Evolutionary conservation across 23 tunicate genomes (phyloP).

Genomic region (Styela plicata): DNA sequence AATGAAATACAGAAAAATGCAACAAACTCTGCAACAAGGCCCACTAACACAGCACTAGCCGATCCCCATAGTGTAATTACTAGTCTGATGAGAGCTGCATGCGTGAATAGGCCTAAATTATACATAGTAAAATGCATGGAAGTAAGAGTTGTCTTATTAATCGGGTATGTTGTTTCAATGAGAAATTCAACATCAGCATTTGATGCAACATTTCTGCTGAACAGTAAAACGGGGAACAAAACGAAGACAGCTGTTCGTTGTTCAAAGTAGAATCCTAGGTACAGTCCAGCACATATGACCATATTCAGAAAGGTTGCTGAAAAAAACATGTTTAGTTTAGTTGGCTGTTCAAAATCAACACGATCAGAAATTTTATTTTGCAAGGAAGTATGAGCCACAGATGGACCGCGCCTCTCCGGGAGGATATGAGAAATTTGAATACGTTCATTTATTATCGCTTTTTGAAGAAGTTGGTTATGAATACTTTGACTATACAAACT

Average conservation of each 20-base stretch:
- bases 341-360: too few species aligned
- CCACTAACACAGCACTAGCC: not conserved
- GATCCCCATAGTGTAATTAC: not conserved
- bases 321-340: too few species aligned
- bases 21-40: not conserved
- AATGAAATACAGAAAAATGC: not conserved
- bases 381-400: too few species aligned
- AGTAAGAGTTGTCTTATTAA: not conserved
- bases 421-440: too few species aligned
- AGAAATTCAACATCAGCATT: slow-evolving; percentile 9
- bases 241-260: not conserved
- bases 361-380: too few species aligned
- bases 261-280: not conserved
- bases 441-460: too few species aligned
- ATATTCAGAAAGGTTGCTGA: not conserved
- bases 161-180: slow-evolving; percentile 9
- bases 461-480: too few species aligned
- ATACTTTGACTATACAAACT: too few species aligned
- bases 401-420: too few species aligned
- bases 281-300: not conserved
- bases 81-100: not conserved
- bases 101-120: not conserved
- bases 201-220: not conserved
- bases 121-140: not conserved
- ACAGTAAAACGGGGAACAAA: not conserved